Evolutionary conservation across 2,888 invertebrate species (phyloP).

Genomic region (Girardia tigrina): DNA sequence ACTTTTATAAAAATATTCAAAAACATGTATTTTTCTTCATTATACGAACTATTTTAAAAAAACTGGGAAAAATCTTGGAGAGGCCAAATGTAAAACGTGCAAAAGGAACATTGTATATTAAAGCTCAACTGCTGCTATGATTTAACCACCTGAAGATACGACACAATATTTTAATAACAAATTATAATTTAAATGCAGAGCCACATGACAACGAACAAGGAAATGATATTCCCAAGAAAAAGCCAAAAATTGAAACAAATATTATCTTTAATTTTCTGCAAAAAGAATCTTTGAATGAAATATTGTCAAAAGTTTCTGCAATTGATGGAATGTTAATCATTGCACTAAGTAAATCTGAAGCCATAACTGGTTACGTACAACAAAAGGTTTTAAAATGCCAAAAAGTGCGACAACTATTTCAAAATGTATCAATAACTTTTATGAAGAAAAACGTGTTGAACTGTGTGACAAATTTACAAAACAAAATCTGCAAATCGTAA

Average conservation of each 20-base stretch:
- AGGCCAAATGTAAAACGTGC: not conserved
- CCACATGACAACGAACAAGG: not conserved
- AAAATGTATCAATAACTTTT: not conserved
- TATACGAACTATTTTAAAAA: no score
- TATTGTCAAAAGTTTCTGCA: not conserved
- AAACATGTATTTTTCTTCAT: no score
- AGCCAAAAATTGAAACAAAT: constrained; percentile 8
- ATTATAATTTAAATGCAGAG: no score
- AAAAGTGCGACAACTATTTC: not conserved
- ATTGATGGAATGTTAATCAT: not conserved
- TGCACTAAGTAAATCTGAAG: not conserved
- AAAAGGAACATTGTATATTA: not conserved
- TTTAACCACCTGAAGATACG: not conserved
- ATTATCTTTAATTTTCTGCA: constrained; percentile 7
- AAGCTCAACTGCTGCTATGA: not conserved
- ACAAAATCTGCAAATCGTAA: not conserved
- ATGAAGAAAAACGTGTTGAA: not conserved
- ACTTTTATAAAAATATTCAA: no score
- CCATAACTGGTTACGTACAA: not conserved
- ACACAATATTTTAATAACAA: not conserved
- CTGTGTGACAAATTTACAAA: not conserved
- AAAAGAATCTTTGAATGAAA: constrained; percentile 14
- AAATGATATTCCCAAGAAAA: constrained; percentile 16
- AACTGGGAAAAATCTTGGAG: not conserved
- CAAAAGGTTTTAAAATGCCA: not conserved